Base-by-base conservation (phyloP, 1,140 invertebrate species). In the Drosophila punjabiensis region DNA sequence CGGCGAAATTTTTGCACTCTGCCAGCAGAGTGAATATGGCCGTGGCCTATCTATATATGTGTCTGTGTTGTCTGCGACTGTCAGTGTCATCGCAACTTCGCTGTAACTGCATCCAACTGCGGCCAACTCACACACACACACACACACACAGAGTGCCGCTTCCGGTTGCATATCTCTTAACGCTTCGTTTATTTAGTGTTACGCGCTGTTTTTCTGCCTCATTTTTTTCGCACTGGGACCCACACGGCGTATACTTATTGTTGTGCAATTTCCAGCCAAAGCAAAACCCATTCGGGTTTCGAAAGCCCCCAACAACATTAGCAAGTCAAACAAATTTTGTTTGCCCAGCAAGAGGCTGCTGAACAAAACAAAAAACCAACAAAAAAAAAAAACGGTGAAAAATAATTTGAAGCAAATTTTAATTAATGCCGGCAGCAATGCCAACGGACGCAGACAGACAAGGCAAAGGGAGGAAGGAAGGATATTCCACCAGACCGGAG, bases 121-220 rank as follows among this genome's bases (percentile, higher is more conserved):
- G 79, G 64, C 65, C 70, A 56, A 41, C 52, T 30, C 28, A 32
- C 52, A 66, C 62, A 53, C 62, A 28, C 33, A 52, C 35, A 18
- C 33, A 35, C 18, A n/a, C 32, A 41, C 28, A 45, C 20, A 69
- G 5, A 32, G 39, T 59, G 64, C 11, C 65, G 71, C 70, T 83
- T 83, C 81, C 70, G 67, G 66, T 61, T 79, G 76, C 62, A 76
- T 88, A 88, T 88, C 85, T 89, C 86, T 90, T 85, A 20, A 82
- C 78, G 87, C 86, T 90, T 90, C 86, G 86, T 77, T 89, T 85
- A 89, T 89, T 89, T 89, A 82, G 88, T 89, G 84, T 81, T 73
- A 60, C 60, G 55, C 69, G 43, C 45, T 75, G 64, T 79, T 73
- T 69, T 85, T 85, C 43, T 73, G 61, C 58, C 48, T 68, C 55